Evolutionary conservation across 1,140 invertebrate species (phyloP).

Genomic region (Sitobion miscanthi): DNA sequence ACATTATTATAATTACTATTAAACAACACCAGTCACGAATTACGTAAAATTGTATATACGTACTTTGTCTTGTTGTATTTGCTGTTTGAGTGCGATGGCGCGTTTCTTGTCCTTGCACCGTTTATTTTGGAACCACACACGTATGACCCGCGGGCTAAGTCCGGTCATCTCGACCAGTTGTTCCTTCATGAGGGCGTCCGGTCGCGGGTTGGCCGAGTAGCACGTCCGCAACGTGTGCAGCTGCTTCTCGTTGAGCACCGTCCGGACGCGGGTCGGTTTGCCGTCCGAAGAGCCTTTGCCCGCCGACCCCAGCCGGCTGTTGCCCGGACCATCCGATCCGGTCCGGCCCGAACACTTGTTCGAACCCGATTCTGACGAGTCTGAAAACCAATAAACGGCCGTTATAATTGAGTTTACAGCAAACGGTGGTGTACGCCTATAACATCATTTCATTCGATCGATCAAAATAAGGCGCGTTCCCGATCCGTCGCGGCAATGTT

Average conservation of each 20-base stretch:
- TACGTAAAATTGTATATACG: slow-evolving; percentile 50
- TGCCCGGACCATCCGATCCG: slow-evolving; percentile 60
- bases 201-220: slow-evolving; percentile 95
- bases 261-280: slow-evolving; percentile 96
- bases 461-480: background rate
- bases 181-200: slow-evolving; percentile 99
- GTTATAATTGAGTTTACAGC: background rate
- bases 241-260: slow-evolving; percentile 98
- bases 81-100: slow-evolving; percentile 94
- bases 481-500: background rate
- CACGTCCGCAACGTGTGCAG: slow-evolving; percentile 93
- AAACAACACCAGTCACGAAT: background rate
- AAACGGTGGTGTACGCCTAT: background rate
- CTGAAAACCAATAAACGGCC: slow-evolving; percentile 65
- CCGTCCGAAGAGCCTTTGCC: slow-evolving; percentile 71
- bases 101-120: slow-evolving; percentile 99
- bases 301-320: slow-evolving; percentile 66
- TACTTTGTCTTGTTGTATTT: slow-evolving; percentile 97
- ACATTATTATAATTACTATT: background rate
- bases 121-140: slow-evolving; percentile 99
- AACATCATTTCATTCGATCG: background rate
- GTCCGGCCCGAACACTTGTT: slow-evolving; percentile 73
- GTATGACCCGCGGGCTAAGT: slow-evolving; percentile 91
- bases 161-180: slow-evolving; percentile 98
- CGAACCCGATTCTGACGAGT: slow-evolving; percentile 84